These are phyloP conservation scores for Rambutsinella grinnellia DNA, from an alignment of 2,888 invertebrate genomes.

Conservation along the genomic window DNA sequence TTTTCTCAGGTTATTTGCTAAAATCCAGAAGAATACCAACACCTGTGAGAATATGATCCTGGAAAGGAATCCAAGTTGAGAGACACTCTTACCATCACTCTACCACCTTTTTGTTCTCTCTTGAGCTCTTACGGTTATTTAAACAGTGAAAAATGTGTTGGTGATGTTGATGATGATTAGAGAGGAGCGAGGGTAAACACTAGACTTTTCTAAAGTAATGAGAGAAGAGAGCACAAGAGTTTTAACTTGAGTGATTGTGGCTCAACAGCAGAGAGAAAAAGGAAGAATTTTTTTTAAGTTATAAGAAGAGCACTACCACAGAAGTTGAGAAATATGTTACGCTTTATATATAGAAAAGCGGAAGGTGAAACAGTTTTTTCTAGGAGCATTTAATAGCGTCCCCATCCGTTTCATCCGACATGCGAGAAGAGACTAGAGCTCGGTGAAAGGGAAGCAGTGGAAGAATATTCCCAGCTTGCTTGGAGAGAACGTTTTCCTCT, in stretches of 20 bases:
- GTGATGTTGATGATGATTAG: too few relatives aligned
- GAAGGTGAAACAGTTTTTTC: too few relatives aligned
- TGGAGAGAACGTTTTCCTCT: neutral
- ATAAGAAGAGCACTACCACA: neutral
- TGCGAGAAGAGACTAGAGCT: conserved; percentile 39
- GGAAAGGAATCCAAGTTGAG: too few relatives aligned
- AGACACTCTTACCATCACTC: too few relatives aligned
- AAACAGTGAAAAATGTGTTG: conserved; percentile 31
- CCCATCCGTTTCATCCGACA: conserved; percentile 42
- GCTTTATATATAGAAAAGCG: conserved; percentile 15
- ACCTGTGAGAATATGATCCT: too few relatives aligned
- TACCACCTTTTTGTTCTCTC: too few relatives aligned
- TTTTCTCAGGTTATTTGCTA: too few relatives aligned
- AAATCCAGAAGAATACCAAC: too few relatives aligned
- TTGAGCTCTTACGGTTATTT: conserved; percentile 42
- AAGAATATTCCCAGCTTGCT: neutral
- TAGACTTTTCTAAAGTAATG: neutral
- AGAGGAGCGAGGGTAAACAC: conserved; percentile 2
- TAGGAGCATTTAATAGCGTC: too few relatives aligned
- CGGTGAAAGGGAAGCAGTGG: conserved; percentile 28
- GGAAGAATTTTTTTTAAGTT: too few relatives aligned
- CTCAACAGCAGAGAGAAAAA: neutral
- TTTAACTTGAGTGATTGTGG: neutral
- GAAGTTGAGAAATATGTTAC: conserved; percentile 18
- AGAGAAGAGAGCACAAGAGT: neutral